These are phyloP conservation scores for Macrosiphum euphorbiae DNA, from an alignment of 2,888 invertebrate species.

Conservation along the genomic window DNA sequence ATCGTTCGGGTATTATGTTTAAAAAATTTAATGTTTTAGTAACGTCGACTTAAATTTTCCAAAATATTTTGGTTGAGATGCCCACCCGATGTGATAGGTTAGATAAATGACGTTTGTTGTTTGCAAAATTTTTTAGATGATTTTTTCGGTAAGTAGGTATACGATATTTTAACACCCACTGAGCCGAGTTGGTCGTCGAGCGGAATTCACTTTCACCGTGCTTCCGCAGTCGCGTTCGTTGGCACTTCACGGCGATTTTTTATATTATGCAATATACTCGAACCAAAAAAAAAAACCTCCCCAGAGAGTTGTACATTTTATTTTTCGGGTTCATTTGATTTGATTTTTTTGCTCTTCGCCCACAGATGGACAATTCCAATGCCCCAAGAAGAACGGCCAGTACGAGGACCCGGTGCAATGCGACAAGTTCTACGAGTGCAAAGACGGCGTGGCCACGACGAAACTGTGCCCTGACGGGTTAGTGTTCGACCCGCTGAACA, in stretches of 20 bases:
- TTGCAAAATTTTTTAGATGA: not conserved
- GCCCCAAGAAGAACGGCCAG: conserved; percentile 84
- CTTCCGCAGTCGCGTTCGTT: not conserved
- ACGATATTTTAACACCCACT: conserved; percentile 32
- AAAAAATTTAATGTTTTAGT: not conserved
- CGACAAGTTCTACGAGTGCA: conserved; percentile 88
- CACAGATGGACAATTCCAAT: conserved; percentile 74
- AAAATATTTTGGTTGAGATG: not conserved
- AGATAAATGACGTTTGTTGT: not conserved
- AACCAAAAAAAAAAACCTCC: not conserved
- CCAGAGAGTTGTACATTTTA: not conserved
- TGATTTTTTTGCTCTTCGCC: not conserved
- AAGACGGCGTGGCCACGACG: conserved; percentile 79
- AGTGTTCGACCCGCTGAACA: conserved; percentile 87
- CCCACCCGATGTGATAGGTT: not conserved
- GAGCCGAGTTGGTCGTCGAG: not conserved
- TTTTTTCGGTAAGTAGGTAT: not conserved
- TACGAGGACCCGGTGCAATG: conserved; percentile 86
- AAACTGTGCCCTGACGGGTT: conserved; percentile 90
- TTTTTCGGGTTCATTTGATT: not conserved
- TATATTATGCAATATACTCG: not conserved
- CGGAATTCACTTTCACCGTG: conserved; percentile 52
- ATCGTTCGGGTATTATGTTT: not conserved
- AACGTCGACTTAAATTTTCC: not conserved
- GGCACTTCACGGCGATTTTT: not conserved